Base-by-base conservation (phyloP, 2,797 vertebrate species). In the Microctenopoma stevenorrisi region DNA sequence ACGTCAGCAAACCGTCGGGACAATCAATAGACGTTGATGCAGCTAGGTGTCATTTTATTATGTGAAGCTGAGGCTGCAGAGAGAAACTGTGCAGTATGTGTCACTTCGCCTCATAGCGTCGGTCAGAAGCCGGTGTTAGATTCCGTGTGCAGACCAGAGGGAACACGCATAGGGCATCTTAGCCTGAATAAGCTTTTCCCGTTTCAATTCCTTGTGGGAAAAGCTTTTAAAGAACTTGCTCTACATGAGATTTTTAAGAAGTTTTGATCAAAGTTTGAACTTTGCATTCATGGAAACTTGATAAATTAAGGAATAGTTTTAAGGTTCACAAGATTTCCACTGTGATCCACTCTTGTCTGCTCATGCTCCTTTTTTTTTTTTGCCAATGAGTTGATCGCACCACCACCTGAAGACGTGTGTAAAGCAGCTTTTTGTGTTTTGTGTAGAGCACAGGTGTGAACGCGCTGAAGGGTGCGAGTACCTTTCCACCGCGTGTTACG, bases 11-110 rank as follows among this genome's bases (percentile, higher is more conserved):
- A 55, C 37, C 62, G 59, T 40, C 68, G 47, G 28, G 47, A 37
- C 71, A 83, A 80, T 79, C 82, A 50, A 55, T 46, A 25, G 3
- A 7, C 55, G 37, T 68, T 43, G 9, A 48, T 15, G 42, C 14
- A 5, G 2, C 2, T 16, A 9, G 15, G 43, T n/a, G 8, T 8
- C 2, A 18, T 18, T n/a, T n/a, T 46, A 13, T 13, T 14, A 13
- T 46, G 8, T 46, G 13, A 43, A 5, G 16, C 16, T 43, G 13
- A 43, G 30, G 7, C 5, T 33, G 30, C 30, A 33, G 14, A 43
- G 5, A 16, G 14, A 6, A 16, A 43, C 4, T 43, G 14, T 16
- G 14, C 42, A 15, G 37, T 10, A 38, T 38, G 37, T 38, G 37
- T 38, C 37, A 38, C 11, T 10, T 38, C 37, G 11, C 2, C 10